Conservation (phyloP, 2,888 invertebrate species). For the Hololepta plana region DNA sequence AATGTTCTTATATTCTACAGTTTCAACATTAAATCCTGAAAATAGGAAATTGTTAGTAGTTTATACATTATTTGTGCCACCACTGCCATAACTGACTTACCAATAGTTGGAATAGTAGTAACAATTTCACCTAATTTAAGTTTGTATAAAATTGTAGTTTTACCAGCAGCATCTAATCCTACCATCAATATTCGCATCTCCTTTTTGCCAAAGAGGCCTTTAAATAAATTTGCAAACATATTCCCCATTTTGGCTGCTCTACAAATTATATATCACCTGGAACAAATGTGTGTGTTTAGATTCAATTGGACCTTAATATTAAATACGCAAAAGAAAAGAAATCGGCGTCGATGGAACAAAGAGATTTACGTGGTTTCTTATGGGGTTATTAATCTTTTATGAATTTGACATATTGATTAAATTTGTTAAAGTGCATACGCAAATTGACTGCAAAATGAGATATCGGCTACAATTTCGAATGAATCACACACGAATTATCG, state of each 20-base stretch:
- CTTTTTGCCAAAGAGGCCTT: constrained; percentile 99
- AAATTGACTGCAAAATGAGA: no score
- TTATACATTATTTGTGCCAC: not conserved
- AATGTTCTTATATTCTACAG: constrained; percentile 98
- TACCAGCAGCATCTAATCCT: constrained; percentile 98
- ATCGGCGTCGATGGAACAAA: no score
- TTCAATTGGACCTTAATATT: no score
- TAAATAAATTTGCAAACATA: constrained; percentile 92
- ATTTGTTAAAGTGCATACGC: no score
- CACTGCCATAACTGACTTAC: constrained; percentile 33
- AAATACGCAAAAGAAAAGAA: no score
- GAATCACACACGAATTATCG: no score
- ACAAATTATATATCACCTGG: no score
- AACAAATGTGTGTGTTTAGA: no score
- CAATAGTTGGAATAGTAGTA: constrained; percentile 99
- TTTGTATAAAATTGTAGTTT: constrained; percentile 99
- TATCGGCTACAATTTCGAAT: no score
- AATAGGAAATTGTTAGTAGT: constrained; percentile 6
- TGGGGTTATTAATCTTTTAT: constrained; percentile 22
- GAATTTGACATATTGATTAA: constrained; percentile 24
- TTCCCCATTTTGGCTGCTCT: no score
- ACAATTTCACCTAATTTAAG: constrained; percentile 99
- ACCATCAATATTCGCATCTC: constrained; percentile 99
- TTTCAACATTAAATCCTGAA: constrained; percentile 93
- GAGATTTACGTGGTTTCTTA: constrained; percentile 11